Base-by-base conservation (phyloP, 2,797 vertebrate species). In the Bothrops alternatus region DNA sequence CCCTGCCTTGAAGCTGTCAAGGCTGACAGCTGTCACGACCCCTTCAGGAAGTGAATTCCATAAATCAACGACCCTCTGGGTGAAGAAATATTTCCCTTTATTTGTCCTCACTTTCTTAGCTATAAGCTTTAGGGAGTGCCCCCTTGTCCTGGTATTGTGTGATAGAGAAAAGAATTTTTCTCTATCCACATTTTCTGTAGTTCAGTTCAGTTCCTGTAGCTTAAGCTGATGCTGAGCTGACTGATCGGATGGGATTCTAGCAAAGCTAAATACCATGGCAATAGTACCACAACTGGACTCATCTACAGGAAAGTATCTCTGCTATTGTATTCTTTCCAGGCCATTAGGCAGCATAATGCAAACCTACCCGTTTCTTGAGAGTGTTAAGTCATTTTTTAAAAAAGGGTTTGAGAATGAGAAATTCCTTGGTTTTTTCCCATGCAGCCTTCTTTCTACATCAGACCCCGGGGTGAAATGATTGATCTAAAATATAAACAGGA, bases 321-420 rank as follows among this genome's bases (percentile, higher is more conserved):
- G 63, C 87, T 32, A 53, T 82, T 93, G 26, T 91, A 88, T 91
- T 88, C 57, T 88, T 93, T 91, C 58, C 90, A 88, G 92, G 42
- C 50, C 57, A 93, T 93, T 91, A 93, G 63, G 56, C 58, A 85
- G 32, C 23, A 18, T 63, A 82, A 93, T 88, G 90, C 57, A 61
- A 28, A 91, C 61, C 90, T 85, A 58, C 82, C 13, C 55, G 53
- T 65, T 25, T 91, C 58, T 91, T 85, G 90, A 63, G 61, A 88
- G 86, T 58, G n/a, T 91, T 63, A 63, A 63, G 37, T 85, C 63
- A 60, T 47, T 47, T 82, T 26, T 55, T 14, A 85, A 87, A 65
- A 90, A 87, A 60, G 61, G 47, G 4, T 50, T 56, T 87, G 89
- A 73, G 85, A 78, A 88, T 32, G 56, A 89, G 20, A 37, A 61